Conservation (phyloP, 2,797 vertebrate genomes). For the Artibeus lituratus region DNA sequence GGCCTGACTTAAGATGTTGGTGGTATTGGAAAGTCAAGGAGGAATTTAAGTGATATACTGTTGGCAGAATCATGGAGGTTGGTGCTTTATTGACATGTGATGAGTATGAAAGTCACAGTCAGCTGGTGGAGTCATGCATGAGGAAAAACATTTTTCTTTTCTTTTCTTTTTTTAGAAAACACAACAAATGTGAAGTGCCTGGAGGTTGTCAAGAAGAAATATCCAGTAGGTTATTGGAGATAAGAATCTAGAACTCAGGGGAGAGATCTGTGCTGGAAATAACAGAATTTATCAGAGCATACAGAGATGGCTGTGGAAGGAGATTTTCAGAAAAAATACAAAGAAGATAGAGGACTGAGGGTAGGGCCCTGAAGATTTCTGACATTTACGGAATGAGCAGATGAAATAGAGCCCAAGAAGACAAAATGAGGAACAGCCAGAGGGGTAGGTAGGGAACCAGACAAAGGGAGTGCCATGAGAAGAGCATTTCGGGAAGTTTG, state of each 20-base stretch:
- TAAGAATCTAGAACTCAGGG: not conserved
- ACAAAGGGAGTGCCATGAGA: fast-evolving
- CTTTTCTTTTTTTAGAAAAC: not conserved
- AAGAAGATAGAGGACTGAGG: not conserved
- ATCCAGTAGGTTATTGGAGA: not conserved
- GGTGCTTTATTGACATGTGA: not conserved
- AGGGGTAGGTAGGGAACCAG: not conserved
- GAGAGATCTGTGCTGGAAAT: not conserved
- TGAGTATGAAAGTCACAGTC: not conserved
- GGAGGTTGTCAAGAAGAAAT: conserved; percentile 8
- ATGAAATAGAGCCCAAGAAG: not conserved
- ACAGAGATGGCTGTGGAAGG: not conserved
- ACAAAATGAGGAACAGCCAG: not conserved
- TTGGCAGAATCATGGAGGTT: not conserved
- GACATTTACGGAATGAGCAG: not conserved
- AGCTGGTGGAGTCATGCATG: not conserved
- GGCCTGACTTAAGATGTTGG: not conserved
- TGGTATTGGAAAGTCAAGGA: not conserved
- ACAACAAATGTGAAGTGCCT: not conserved
- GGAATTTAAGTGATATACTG: not conserved
- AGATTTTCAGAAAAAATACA: not conserved
- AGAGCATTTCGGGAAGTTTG: not conserved
- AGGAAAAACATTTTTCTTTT: not conserved
- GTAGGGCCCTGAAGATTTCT: not conserved
- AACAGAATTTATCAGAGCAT: not conserved